Conservation (phyloP, 2,797 vertebrate species). For the Astyanax mexicanus region DNA sequence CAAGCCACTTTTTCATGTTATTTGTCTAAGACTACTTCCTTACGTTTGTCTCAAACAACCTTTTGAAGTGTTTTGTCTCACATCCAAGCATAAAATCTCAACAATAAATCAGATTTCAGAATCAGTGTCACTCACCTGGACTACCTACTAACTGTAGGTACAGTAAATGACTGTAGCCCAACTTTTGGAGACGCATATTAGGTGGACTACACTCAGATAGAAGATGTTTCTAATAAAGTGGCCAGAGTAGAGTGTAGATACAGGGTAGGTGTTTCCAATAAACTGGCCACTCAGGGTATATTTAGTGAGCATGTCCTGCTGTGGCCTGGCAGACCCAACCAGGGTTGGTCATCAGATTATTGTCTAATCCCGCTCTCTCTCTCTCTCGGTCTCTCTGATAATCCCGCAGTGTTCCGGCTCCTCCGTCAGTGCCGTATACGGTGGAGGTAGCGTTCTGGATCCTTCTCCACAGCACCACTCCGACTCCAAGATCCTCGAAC, state of each 20-base stretch:
- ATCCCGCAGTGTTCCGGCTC: background rate
- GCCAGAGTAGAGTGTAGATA: background rate
- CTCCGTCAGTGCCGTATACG: conserved; percentile 64
- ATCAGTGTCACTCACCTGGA: too few relatives aligned
- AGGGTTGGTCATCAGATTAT: conserved; percentile 11
- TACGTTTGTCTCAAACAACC: too few relatives aligned
- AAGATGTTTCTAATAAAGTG: background rate
- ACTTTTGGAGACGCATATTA: too few relatives aligned
- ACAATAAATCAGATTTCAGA: too few relatives aligned
- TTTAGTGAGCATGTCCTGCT: background rate
- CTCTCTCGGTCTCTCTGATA: background rate
- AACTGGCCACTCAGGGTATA: background rate
- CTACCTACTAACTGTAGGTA: too few relatives aligned
- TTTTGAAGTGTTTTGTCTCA: too few relatives aligned
- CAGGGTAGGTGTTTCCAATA: background rate
- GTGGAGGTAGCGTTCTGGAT: conserved; percentile 77
- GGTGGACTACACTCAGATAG: background rate
- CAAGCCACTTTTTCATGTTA: too few relatives aligned
- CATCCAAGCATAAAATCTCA: too few relatives aligned
- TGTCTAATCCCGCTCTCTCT: conserved; percentile 14
- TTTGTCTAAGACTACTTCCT: too few relatives aligned
- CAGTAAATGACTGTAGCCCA: background rate
- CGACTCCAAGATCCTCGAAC: conserved; percentile 28
- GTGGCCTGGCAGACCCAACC: background rate
- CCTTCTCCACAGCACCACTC: conserved; percentile 55